Evolutionary conservation across 2,888 invertebrate species (phyloP).

Genomic region (Plebejus anna): DNA sequence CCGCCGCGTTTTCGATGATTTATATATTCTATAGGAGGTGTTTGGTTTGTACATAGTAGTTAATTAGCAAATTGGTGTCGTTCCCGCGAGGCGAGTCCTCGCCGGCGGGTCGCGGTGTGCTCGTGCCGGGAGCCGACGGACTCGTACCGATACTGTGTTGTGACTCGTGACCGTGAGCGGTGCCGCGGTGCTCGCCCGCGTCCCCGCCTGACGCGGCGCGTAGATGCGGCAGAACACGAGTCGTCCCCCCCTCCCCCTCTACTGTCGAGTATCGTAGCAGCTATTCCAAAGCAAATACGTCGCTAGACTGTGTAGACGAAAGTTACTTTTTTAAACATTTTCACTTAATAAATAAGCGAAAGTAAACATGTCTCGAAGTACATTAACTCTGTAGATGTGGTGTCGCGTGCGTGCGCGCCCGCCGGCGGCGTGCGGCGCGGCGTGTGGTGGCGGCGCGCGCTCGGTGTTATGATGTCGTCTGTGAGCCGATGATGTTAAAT

Average conservation of each 20-base stretch:
- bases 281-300: background rate
- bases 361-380: background rate
- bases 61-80: slow-evolving; percentile 18
- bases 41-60: slow-evolving; percentile 27
- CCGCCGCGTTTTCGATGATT: slow-evolving; percentile 18
- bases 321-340: background rate
- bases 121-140: background rate
- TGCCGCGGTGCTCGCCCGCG: background rate
- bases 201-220: background rate
- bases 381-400: background rate
- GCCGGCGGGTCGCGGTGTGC: background rate
- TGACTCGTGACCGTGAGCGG: background rate
- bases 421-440: background rate
- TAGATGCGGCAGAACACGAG: background rate
- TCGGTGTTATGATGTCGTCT: background rate
- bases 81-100: background rate
- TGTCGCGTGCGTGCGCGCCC: background rate
- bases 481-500: slow-evolving; percentile 22
- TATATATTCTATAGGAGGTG: slow-evolving; percentile 23
- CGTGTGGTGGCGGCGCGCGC: background rate
- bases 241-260: background rate
- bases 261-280: background rate
- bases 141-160: background rate
- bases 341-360: slow-evolving; percentile 12
- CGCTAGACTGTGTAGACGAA: background rate